A percentile compares a stretch with the other conserved stretches of the same genome.
Evolutionary conservation across 2,888 invertebrate genomes (phyloP).

Genomic region (Athrips mouffetella): DNA sequence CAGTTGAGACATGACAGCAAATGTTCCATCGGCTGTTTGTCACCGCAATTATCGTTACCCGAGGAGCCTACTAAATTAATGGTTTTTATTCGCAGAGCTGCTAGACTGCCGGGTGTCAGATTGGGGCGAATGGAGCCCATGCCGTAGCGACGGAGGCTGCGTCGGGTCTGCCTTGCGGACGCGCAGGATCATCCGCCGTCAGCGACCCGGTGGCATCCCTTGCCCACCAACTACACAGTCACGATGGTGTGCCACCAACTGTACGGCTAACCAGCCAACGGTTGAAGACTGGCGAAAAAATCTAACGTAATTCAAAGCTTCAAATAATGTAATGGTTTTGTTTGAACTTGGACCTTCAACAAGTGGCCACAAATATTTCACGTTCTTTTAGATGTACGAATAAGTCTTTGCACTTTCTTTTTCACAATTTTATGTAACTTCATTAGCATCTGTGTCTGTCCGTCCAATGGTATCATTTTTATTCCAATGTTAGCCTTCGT

Average conservation of each 20-base stretch:
- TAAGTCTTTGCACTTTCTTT: slow-evolving; percentile 22
- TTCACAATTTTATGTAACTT: slow-evolving; percentile 32
- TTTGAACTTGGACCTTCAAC: slow-evolving; percentile 20
- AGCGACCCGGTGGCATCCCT: slow-evolving; percentile 86
- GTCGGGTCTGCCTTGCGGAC: slow-evolving; percentile 92
- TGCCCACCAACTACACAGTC: slow-evolving; percentile 92
- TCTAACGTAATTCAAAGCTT: slow-evolving; percentile 55
- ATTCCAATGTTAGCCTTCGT: slow-evolving; percentile 33
- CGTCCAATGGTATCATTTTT: slow-evolving; percentile 60
- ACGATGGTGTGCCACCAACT: slow-evolving; percentile 90
- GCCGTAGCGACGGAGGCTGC: slow-evolving; percentile 93
- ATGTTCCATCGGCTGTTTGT: too few relatives aligned
- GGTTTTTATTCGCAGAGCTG: slow-evolving; percentile 60
- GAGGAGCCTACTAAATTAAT: too few relatives aligned
- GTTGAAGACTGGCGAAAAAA: slow-evolving; percentile 62
- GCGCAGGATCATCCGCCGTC: slow-evolving; percentile 86
- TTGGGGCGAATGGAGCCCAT: slow-evolving; percentile 92
- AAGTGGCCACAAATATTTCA: slow-evolving; percentile 23
- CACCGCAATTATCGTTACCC: too few relatives aligned
- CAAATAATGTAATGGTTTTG: slow-evolving; percentile 24
- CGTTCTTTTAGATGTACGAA: neutral
- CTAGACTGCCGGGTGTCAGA: slow-evolving; percentile 90
- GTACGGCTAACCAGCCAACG: slow-evolving; percentile 41
- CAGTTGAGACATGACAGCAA: too few relatives aligned
- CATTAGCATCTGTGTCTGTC: slow-evolving; percentile 65